Percentiles rank a stretch among this genome's conserved stretches.
Conservation (phyloP, 1,140 invertebrate species). For the Drosophila seguyi region DNA sequence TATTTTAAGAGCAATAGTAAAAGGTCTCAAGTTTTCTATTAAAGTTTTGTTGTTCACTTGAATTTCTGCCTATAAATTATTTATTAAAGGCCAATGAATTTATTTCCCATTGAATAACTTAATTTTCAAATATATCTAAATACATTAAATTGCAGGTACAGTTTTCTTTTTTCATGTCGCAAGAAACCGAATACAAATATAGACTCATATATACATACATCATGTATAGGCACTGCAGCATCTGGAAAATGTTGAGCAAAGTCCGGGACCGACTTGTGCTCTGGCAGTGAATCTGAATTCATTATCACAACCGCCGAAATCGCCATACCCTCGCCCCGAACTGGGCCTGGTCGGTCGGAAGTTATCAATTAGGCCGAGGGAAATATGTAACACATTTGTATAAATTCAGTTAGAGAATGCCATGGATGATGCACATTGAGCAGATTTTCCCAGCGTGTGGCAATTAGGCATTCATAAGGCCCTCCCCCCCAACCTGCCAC, state of each 20-base stretch:
- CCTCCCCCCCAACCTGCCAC: too few relatives aligned
- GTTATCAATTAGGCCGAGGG: constrained; percentile 77
- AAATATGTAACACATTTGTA: constrained; percentile 82
- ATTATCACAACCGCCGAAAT: constrained; percentile 65
- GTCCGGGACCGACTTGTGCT: constrained; percentile 34
- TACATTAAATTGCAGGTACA: constrained; percentile 24
- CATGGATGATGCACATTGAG: constrained; percentile 37
- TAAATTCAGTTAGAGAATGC: constrained; percentile 76
- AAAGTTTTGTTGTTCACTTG: too few relatives aligned
- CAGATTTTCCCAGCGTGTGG: constrained; percentile 70
- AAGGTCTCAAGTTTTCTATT: too few relatives aligned
- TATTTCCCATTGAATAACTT: neutral
- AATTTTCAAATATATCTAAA: too few relatives aligned
- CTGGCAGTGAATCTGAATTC: constrained; percentile 81
- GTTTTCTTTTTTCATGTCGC: constrained; percentile 1
- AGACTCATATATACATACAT: neutral
- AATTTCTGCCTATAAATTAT: neutral
- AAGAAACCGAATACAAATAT: constrained; percentile 4
- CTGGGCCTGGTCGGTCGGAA: constrained; percentile 59
- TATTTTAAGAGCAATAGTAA: too few relatives aligned
- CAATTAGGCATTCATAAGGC: constrained; percentile 61
- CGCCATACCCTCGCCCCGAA: neutral
- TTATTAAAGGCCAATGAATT: neutral
- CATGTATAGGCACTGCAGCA: constrained; percentile 8
- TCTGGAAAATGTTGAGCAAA: constrained; percentile 32